Conservation (phyloP, 2,797 vertebrate species). For the Acrossocheilus fasciatus region DNA sequence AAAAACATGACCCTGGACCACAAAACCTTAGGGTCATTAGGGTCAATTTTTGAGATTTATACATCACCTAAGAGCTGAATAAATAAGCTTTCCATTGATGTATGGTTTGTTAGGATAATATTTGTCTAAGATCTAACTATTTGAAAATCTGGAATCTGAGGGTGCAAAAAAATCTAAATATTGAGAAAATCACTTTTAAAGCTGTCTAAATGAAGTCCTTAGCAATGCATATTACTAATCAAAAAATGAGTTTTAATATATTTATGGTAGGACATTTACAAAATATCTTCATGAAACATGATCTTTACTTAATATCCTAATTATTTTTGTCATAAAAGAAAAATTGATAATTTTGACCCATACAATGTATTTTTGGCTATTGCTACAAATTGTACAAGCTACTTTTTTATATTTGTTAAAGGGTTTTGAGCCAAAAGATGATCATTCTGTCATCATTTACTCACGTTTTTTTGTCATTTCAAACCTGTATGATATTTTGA, state of each 20-base stretch:
- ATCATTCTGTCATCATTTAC: background rate
- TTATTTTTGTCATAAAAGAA: background rate
- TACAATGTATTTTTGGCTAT: background rate
- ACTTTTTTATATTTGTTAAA: background rate
- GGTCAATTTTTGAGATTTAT: too few relatives aligned
- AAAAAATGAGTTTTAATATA: too few relatives aligned
- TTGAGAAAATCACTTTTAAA: background rate
- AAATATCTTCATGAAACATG: background rate
- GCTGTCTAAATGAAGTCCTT: too few relatives aligned
- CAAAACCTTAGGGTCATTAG: too few relatives aligned
- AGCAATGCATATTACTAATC: too few relatives aligned
- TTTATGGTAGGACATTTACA: background rate
- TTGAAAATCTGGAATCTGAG: too few relatives aligned
- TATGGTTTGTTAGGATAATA: too few relatives aligned
- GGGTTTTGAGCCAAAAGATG: background rate
- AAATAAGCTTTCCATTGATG: too few relatives aligned
- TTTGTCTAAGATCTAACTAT: too few relatives aligned
- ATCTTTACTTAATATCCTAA: background rate
- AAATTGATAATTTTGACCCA: background rate
- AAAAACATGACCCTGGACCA: too few relatives aligned
- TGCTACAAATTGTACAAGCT: background rate
- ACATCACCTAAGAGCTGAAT: too few relatives aligned
- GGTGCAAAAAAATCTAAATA: background rate
- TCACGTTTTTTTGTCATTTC: background rate
- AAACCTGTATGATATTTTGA: background rate